Base-by-base conservation (phyloP, 1,140 invertebrate genomes). In the Pachypeltis micranthus region DNA sequence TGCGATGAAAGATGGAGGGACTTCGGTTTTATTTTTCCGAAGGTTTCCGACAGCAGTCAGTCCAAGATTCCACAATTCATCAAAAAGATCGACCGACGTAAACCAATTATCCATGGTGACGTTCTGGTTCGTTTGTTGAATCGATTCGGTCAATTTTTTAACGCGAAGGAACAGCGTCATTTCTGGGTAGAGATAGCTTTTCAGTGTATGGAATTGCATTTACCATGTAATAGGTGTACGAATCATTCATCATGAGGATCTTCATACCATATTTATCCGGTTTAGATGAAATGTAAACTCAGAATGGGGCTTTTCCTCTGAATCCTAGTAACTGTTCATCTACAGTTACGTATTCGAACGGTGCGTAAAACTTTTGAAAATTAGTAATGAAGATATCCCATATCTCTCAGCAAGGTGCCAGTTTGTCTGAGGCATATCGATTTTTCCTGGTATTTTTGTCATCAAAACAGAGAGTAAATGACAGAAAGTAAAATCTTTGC, bases 231-330 rank as follows among this genome's bases (percentile, higher is more conserved):
- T 69, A 65, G 7, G 66, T 72, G 63, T 62, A 60, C n/a, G 72
- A 67, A 67, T 75, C 71, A 31, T 67, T 69, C 26, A 75, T 65
- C 31, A 64, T 67, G 27, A 71, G 31, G 47, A 76, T 70, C 71
- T 78, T 78, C 24, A 80, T 63, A 1, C 77, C 78, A 68, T 74
- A 77, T 63, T 76, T 77, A 44, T 69, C 70, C 1, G 77, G 76
- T 71, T 80, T 79, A 31, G 70, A 70, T 31, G 76, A 73, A 61
- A 79, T 77, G 63, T 77, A 77, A 59, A 75, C 71, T 47, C 70
- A 66, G 61, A 77, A 75, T 26, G 59, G 10, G 10, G 47, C 47
- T 4, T 51, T 10, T 51, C 47, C 47, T 51, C 47, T 51, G 47
- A 51, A 51, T 51, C 47, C 47, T 16, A 51, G 47, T 51, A 51